phyloP scores from a whole-genome alignment of 2,888 invertebrate genomes.

The Reticulitermes lucifugus region DNA sequence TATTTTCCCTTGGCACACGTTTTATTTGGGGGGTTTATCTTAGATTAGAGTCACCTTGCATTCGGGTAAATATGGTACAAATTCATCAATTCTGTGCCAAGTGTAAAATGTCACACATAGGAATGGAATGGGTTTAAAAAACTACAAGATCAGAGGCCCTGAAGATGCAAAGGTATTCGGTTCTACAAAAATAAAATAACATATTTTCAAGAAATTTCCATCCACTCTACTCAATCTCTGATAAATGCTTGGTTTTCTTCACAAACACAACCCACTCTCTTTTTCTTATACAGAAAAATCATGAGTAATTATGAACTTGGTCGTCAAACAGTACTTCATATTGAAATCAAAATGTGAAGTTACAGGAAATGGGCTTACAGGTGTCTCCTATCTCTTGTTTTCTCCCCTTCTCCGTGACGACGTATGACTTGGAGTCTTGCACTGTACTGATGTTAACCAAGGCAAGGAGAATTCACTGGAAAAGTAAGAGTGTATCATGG shows the following conservation, averaged over 20 bases:
- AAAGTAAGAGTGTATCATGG: neutral
- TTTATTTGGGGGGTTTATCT: no score
- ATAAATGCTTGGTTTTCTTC: neutral
- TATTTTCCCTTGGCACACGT: no score
- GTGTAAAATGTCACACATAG: neutral
- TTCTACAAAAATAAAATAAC: slow-evolving; percentile 20
- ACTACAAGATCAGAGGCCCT: neutral
- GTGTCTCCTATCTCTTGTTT: slow-evolving; percentile 37
- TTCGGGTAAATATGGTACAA: no score
- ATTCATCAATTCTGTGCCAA: neutral
- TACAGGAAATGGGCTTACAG: neutral
- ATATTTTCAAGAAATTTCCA: neutral
- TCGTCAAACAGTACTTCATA: neutral
- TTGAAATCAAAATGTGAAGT: neutral
- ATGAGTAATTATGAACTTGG: neutral
- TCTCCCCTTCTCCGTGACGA: slow-evolving; percentile 38
- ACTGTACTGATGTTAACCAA: slow-evolving; percentile 46
- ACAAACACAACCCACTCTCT: neutral
- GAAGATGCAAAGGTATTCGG: neutral
- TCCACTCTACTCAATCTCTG: slow-evolving; percentile 8
- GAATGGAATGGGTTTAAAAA: neutral
- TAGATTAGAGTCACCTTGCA: no score
- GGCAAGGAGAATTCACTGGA: slow-evolving; percentile 52
- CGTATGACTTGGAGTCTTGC: slow-evolving; percentile 29
- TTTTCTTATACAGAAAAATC: neutral